These are phyloP conservation scores for Danaus chrysippus DNA, from an alignment of 2,888 invertebrate genomes.

Conservation along the genomic window DNA sequence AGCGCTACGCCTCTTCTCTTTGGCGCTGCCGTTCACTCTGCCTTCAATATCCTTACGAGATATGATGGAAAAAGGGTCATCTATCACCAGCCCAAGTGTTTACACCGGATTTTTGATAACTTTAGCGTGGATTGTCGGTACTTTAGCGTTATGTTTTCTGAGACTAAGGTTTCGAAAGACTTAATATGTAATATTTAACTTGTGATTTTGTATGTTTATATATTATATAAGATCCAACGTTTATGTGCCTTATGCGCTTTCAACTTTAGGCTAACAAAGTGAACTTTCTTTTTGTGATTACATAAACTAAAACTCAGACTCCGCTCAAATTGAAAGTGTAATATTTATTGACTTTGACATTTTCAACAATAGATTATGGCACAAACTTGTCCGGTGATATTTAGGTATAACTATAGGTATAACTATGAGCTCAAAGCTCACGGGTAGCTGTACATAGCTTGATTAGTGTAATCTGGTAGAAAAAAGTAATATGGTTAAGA, in stretches of 20 bases:
- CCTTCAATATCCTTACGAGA: constrained; percentile 87
- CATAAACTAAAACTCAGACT: neutral
- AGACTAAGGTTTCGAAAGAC: constrained; percentile 58
- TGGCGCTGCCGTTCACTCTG: constrained; percentile 87
- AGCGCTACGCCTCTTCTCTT: constrained; percentile 79
- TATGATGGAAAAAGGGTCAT: constrained; percentile 87
- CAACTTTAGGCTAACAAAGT: neutral
- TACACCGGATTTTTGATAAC: constrained; percentile 86
- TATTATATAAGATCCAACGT: neutral
- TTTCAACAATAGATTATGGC: constrained; percentile 9
- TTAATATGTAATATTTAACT: constrained; percentile 32
- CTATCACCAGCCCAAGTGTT: constrained; percentile 82
- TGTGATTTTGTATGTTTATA: neutral
- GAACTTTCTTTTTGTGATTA: neutral
- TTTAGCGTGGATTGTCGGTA: constrained; percentile 81
- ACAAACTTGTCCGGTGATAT: constrained; percentile 16
- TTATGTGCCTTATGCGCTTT: neutral
- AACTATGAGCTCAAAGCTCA: constrained; percentile 28
- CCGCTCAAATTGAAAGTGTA: neutral
- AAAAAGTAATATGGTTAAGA: constrained; percentile 20
- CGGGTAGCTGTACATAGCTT: constrained; percentile 35
- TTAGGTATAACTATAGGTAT: constrained; percentile 12
- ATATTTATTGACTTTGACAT: constrained; percentile 1
- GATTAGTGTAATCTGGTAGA: constrained; percentile 22
- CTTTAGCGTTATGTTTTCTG: constrained; percentile 78